Percentiles rank a stretch among this genome's conserved stretches.
phyloP scores from a whole-genome alignment of 2,113 vertebrate genomes.

The Sinocyclocheilus anshuiensis region DNA sequence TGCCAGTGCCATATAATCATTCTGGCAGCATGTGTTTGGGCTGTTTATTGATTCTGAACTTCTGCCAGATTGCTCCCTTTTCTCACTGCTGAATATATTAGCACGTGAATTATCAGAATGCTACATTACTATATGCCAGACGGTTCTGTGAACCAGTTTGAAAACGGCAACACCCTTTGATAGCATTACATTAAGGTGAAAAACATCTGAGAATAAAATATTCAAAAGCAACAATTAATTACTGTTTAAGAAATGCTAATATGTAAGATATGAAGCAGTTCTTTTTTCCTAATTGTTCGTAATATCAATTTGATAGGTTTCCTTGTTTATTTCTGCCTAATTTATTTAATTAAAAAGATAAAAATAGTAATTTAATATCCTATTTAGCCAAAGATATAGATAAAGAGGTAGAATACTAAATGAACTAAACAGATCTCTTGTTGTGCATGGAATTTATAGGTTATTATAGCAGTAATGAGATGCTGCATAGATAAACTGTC shows the following conservation, averaged over 20 bases:
- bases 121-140: constrained; percentile 32
- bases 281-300: neutral
- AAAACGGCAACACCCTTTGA: constrained; percentile 27
- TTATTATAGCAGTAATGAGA: constrained; percentile 26
- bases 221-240: constrained; percentile 48
- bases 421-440: neutral
- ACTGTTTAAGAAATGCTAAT: constrained; percentile 39
- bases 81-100: constrained; percentile 51
- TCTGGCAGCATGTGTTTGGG: constrained; percentile 27
- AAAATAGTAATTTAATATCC: neutral
- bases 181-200: constrained; percentile 31
- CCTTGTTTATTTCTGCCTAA: constrained; percentile 18
- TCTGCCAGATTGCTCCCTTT: constrained; percentile 16
- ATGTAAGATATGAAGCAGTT: neutral
- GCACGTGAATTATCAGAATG: constrained; percentile 39
- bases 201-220: constrained; percentile 36
- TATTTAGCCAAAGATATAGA: neutral
- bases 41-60: constrained; percentile 43
- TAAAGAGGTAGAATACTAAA: constrained; percentile 3
- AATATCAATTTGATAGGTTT: neutral
- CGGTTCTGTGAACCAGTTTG: constrained; percentile 12
- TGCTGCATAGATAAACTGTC: neutral
- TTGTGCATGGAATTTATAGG: neutral
- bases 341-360: neutral
- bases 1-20: constrained; percentile 14